phyloP scores from a whole-genome alignment of 2,113 vertebrate species.

The Laterallus jamaicensis region DNA sequence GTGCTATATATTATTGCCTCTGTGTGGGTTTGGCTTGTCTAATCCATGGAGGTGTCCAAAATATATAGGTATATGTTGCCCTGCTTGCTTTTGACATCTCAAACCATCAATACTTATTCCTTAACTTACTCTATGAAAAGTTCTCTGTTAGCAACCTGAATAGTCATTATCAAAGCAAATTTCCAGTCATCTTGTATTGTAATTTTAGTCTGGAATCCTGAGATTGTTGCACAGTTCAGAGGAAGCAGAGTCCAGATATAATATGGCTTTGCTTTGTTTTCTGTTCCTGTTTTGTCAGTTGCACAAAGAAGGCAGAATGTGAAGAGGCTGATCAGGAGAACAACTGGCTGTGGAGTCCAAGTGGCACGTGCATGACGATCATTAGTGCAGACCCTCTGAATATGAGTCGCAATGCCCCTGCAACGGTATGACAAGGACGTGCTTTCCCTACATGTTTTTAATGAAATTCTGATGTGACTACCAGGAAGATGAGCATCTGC shows the following conservation, averaged over 20 bases:
- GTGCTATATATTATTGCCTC: not conserved
- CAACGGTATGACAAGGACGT: conserved; percentile 55
- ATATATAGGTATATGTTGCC: not conserved
- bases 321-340: conserved; percentile 71
- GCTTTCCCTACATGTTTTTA: not conserved
- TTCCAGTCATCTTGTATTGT: not conserved
- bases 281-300: conserved; percentile 71
- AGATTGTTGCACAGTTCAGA: not conserved
- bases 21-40: not conserved
- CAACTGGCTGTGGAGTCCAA: conserved; percentile 92
- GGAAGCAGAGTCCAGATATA: not conserved
- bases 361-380: conserved; percentile 81
- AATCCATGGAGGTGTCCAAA: not conserved
- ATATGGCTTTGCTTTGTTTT: not conserved
- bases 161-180: conserved; percentile 14
- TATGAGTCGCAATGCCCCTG: conserved; percentile 83
- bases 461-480: not conserved
- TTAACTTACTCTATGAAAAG: not conserved
- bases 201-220: not conserved
- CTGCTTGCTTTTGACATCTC: not conserved
- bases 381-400: conserved; percentile 80
- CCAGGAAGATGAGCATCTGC: not conserved
- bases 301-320: conserved; percentile 85
- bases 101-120: not conserved
- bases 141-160: not conserved